These are phyloP conservation scores for Crotophaga sulcirostris DNA, from an alignment of 2,113 vertebrate species.

Conservation along the genomic window DNA sequence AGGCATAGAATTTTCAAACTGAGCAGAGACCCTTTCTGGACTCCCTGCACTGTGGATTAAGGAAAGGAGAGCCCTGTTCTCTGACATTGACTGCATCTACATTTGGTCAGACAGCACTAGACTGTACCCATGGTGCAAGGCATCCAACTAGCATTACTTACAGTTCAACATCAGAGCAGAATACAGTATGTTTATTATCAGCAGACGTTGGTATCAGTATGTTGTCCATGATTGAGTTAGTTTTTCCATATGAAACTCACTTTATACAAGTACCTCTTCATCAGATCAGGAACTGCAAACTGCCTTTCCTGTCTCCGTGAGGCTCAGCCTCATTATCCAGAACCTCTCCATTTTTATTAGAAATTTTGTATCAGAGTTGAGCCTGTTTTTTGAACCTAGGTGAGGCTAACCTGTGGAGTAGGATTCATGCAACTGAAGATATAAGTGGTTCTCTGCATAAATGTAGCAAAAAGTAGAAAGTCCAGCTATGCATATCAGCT, in stretches of 20 bases:
- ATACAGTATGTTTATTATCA: background rate
- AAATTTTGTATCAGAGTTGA: background rate
- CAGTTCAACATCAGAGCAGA: background rate
- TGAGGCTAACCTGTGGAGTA: background rate
- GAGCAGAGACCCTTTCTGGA: background rate
- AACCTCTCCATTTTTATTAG: background rate
- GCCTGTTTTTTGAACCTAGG: background rate
- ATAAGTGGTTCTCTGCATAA: background rate
- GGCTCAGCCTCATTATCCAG: background rate
- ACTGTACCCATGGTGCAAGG: background rate
- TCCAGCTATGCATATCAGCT: background rate
- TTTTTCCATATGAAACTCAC: background rate
- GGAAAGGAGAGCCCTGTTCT: background rate
- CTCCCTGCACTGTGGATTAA: background rate
- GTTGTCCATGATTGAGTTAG: background rate
- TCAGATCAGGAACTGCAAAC: background rate
- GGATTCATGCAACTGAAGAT: background rate
- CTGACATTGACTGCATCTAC: rapidly evolving
- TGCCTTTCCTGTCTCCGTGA: background rate
- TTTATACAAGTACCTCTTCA: background rate
- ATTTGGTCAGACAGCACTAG: background rate
- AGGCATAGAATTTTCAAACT: background rate
- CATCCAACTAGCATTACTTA: background rate
- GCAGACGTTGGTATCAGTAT: background rate
- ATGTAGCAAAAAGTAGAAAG: background rate